Evolutionary conservation across 1,140 invertebrate species (phyloP).

Genomic region (Drosophila kepulauana): DNA sequence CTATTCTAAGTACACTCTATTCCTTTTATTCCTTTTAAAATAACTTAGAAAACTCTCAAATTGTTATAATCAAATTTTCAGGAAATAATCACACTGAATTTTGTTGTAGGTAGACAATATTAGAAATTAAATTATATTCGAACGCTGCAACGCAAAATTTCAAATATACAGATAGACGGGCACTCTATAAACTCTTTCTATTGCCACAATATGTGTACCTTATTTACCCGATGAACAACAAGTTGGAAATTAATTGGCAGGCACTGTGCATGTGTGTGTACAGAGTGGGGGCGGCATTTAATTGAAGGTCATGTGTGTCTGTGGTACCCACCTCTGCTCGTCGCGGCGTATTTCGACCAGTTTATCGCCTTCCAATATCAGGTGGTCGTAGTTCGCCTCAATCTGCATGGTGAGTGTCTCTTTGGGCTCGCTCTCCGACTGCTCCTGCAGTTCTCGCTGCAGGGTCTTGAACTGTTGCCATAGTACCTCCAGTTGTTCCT

Average conservation of each 20-base stretch:
- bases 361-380: constrained; percentile 80
- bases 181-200: too few species aligned
- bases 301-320: not conserved
- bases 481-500: constrained; percentile 73
- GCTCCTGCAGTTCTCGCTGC: constrained; percentile 75
- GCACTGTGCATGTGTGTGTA: not conserved
- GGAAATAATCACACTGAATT: too few species aligned
- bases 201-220: too few species aligned
- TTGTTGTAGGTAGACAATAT: too few species aligned
- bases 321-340: constrained; percentile 64
- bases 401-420: constrained; percentile 81
- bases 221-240: too few species aligned
- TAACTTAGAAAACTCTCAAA: too few species aligned
- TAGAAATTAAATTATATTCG: too few species aligned
- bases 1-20: too few species aligned
- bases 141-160: too few species aligned
- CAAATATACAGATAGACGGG: too few species aligned
- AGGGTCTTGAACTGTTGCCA: constrained; percentile 81
- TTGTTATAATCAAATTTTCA: too few species aligned
- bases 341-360: constrained; percentile 73
- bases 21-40: too few species aligned
- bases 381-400: constrained; percentile 81
- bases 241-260: not conserved
- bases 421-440: constrained; percentile 78
- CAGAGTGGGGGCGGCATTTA: constrained; percentile 21